These are phyloP conservation scores for Sarcophaga bullata DNA, from an alignment of 1,140 invertebrate species.

Conservation along the genomic window DNA sequence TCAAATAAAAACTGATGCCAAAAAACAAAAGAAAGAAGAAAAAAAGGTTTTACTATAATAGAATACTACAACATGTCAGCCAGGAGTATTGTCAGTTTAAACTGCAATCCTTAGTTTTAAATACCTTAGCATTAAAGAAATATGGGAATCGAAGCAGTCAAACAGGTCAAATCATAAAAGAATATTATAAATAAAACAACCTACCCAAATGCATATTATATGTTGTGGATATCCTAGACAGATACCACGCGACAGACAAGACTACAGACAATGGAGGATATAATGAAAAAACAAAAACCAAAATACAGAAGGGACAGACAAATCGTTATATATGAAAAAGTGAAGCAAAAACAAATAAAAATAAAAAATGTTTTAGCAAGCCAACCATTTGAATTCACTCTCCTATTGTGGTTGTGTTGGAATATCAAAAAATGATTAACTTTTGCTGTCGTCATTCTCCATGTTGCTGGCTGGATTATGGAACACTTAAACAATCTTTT, in stretches of 20 bases:
- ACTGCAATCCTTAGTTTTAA: constrained; percentile 5
- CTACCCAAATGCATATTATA: background rate
- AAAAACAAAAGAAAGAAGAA: background rate
- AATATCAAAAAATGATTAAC: constrained; percentile 20
- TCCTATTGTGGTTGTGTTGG: too few species aligned
- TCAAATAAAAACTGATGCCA: background rate
- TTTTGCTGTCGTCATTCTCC: background rate
- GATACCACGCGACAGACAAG: constrained; percentile 9
- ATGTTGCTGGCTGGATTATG: background rate
- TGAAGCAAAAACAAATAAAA: too few species aligned
- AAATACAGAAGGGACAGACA: background rate
- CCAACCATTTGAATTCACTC: background rate
- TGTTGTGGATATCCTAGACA: background rate
- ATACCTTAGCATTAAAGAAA: background rate
- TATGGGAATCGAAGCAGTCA: background rate
- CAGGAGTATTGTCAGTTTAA: background rate
- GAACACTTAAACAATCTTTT: background rate
- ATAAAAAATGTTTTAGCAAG: too few species aligned
- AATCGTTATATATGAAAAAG: background rate
- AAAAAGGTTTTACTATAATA: background rate
- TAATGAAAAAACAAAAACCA: background rate
- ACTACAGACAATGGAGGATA: background rate
- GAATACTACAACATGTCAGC: constrained; percentile 19
- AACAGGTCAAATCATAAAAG: background rate
- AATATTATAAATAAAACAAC: constrained; percentile 8